Base-by-base conservation (phyloP, 2,797 vertebrate genomes). In the Rhabdomys pumilio region DNA sequence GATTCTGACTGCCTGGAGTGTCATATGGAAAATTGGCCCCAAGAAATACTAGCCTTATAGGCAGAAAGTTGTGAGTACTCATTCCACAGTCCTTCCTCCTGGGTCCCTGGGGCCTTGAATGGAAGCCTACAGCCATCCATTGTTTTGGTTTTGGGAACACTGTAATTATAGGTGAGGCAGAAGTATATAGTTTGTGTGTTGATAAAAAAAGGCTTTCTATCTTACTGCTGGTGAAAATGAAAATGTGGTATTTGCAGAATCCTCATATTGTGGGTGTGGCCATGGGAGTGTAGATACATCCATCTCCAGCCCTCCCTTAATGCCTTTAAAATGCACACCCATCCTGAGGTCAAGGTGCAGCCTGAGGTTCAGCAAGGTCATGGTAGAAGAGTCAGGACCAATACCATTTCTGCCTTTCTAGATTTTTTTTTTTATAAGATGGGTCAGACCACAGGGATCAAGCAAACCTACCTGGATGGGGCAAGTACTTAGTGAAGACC, bases 61-160 rank as follows among this genome's bases (percentile, higher is more conserved):
- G 12, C 19, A 75, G 15, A 76, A 4, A 77, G 8, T 29, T 31
- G 11, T 9, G 26, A 83, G 34, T 5, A 73, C 15, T 15, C 12
- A 15, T 17, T 24, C 5, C 22, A 44, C 3, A 10, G 47, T 59
- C 26, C 59, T 20, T 90, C 81, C 89, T 84, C 34, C 44, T 17
- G 3, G 47, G 26, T 44, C 41, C 31, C 79, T 67, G 7, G 41
- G 44, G 85, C 44, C 73, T 80, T 19, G 22, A 76, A 50, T 93
- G n/a, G 75, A 75, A 79, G 55, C 50, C 24, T 44, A 0, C 61
- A 24, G 9, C n/a, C 53, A 31, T 59, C 11, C 44, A 38, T 31
- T 83, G 12, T 84, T 82, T 61, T 87, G 55, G 50, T 87, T 94
- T 19, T 84, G 89, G 82, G 79, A 65, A 81, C 14, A 59, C 34